Evolutionary conservation across 2,797 vertebrate genomes (phyloP), one percentile per base, ranked within the genome.

Genomic region (Orientallactaga sibirica): DNA sequence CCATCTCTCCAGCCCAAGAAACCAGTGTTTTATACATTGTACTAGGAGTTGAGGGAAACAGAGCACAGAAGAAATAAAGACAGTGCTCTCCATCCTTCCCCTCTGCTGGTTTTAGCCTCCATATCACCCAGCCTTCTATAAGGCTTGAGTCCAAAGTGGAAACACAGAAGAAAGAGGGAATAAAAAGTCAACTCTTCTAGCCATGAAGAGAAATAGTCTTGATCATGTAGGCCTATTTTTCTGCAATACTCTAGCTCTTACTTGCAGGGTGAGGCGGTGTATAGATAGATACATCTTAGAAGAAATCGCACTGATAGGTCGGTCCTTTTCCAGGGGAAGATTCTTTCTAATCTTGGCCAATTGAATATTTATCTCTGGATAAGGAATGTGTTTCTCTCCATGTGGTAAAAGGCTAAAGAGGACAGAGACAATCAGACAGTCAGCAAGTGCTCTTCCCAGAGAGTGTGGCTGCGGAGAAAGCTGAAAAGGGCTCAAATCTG

Each of bases 211-310:
- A 66, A 7, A 37, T 12, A 33, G 70, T 24, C 52, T 7, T 77
- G 79, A 19, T 66, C 37, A 79, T 0, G 0, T 1, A 58, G 75
- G 43, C 62, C 29, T 29, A 78, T 70, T 48, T 18, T 20, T 61
- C 90, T 19, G 48, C 71, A 48, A 16, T 7, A 5, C 62, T 37
- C 24, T 15, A 14, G 71, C 66, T 83, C 96, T 93, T 88, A 97
- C 97, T 18, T 97, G 96, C 55, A 96, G 90, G 55, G 93, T 97
- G 74, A 97, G 91, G 25, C 66, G 88, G 8, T 95, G 95, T 19
- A 95, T 1, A 55, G 88, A 83, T 1, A 97, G 66, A 82, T 68
- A 94, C 96, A 96, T 96, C 83, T 91, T 93, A 27, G 92, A 43
- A 33, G 93, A 96, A 86, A 97, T 15, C 20, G 58, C 88, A 18